phyloP scores from a whole-genome alignment of 2,888 invertebrate genomes.

The Acleris cristana region DNA sequence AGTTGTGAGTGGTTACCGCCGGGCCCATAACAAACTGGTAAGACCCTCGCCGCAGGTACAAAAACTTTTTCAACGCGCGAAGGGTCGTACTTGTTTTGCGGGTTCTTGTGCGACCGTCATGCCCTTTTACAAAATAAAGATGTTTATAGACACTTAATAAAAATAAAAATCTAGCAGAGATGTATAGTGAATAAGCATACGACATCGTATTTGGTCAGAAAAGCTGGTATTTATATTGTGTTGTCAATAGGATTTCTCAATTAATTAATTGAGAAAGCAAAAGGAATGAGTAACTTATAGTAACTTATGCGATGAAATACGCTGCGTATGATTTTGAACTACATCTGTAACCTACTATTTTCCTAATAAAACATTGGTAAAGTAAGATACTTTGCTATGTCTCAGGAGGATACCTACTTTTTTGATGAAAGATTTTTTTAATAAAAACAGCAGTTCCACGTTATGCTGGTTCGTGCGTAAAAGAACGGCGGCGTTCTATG shows the following conservation, averaged over 20 bases:
- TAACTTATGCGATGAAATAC: no score
- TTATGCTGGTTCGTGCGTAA: not conserved
- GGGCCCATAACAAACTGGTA: slow-evolving; percentile 19
- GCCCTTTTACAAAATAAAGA: not conserved
- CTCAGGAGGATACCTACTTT: no score
- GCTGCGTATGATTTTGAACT: no score
- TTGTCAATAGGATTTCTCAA: no score
- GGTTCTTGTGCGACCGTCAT: slow-evolving; percentile 3
- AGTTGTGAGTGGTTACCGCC: slow-evolving; percentile 3
- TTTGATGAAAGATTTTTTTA: not conserved
- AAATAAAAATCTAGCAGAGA: not conserved
- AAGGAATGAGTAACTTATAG: no score
- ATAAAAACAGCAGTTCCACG: not conserved
- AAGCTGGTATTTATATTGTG: no score
- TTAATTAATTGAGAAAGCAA: no score
- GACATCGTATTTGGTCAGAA: no score
- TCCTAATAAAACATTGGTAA: no score
- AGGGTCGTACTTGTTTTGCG: slow-evolving; percentile 24
- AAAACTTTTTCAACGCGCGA: slow-evolving; percentile 29
- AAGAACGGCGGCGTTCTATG: slow-evolving; percentile 9
- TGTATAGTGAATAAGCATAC: not conserved
- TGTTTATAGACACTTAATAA: not conserved
- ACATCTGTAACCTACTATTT: no score
- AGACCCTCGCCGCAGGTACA: slow-evolving; percentile 26
- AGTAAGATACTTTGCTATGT: no score